phyloP scores from a whole-genome alignment of 1,140 invertebrate species.

The Drosophila ohnishii region DNA sequence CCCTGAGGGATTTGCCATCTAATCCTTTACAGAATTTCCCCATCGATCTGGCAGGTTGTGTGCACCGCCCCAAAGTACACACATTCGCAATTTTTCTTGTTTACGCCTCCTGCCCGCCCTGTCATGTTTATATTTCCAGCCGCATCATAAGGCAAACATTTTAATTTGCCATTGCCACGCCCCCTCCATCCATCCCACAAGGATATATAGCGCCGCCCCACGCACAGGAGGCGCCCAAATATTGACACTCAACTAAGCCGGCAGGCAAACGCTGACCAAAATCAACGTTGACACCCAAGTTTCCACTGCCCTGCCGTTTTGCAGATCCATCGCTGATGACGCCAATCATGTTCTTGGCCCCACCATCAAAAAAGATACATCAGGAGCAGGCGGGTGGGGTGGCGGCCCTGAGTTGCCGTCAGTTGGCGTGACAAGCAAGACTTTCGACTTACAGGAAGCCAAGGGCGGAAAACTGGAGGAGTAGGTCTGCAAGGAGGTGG shows the following conservation, averaged over 20 bases:
- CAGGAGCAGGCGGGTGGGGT: background rate
- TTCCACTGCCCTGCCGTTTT: constrained; percentile 3
- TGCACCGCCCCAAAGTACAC: background rate
- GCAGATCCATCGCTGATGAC: constrained; percentile 46
- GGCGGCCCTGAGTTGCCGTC: constrained; percentile 48
- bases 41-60: constrained; percentile 24
- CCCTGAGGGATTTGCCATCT: background rate
- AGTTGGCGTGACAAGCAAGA: constrained; percentile 75
- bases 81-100: constrained; percentile 19
- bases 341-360: constrained; percentile 50
- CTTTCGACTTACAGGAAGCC: constrained; percentile 47
- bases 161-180: constrained; percentile 64
- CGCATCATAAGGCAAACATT: constrained; percentile 75
- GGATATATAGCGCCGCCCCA: constrained; percentile 5
- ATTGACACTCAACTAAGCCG: constrained; percentile 73
- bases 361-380: constrained; percentile 8
- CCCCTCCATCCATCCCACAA: background rate
- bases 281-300: constrained; percentile 30
- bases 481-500: background rate
- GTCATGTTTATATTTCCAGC: constrained; percentile 45
- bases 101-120: constrained; percentile 27
- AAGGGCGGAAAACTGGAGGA: constrained; percentile 2
- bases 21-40: constrained; percentile 21
- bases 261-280: constrained; percentile 58
- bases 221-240: constrained; percentile 49